Base-by-base conservation (phyloP, 1,140 invertebrate genomes). In the Dinoponera quadriceps region DNA sequence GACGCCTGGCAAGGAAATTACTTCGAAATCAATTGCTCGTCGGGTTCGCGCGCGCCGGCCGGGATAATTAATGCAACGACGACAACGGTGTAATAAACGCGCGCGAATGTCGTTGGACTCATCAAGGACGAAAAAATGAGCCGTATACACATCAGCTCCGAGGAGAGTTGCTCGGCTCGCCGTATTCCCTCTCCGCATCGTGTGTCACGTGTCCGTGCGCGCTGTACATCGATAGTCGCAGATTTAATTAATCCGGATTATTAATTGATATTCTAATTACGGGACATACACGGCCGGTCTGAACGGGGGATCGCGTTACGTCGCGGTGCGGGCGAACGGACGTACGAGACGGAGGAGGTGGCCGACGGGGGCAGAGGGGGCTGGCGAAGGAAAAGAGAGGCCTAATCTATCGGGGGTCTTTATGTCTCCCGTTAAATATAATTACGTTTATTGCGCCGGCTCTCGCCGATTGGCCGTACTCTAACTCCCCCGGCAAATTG, bases 221-320 rank as follows among this genome's bases (percentile, higher is more conserved):
- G 82, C 25, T 55, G 83, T 57, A 54, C 84, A 74, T 86, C 73
- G 83, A 62, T 78, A 89, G 85, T 86, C 71, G 77, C 57, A 48
- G 83, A 86, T 86, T 88, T 74, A 87, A 90, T 90, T 86, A 88
- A 91, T 83, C 87, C 48, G 68, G 71, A 87, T 90, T 88, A 88
- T 89, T 92, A 90, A 91, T 91, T 90, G 87, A 90, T 90, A 90
- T 90, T 90, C 88, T 88, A 92, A 92, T 92, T 92, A 90, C 68
- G 74, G 48, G 71, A 66, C 29, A 60, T 57, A 68, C 77, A 20
- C 25, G 81, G 27, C 73, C 44, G 55, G 65, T 86, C 69, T 33
- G 38, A 3, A 9, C 63, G 75, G 14, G 20, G 22, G 77, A 84
- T 87, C 80, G 60, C 59, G 81, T 86, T 88, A 87, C 86, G 83